phyloP scores from a whole-genome alignment of 2,797 vertebrate species.

The Salmo trutta region DNA sequence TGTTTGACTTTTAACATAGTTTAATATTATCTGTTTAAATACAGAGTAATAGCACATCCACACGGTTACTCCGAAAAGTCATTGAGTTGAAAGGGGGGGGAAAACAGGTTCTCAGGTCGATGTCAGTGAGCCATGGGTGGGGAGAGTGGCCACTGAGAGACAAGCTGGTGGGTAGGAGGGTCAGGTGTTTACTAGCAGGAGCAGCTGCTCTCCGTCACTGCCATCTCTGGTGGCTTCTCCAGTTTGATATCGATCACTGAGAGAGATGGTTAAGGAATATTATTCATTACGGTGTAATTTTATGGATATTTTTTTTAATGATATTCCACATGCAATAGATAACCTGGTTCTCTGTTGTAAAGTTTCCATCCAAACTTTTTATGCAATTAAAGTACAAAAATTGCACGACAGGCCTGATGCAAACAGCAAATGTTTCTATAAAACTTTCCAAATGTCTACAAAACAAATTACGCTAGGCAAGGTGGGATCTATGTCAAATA shows the following conservation, averaged over 20 bases:
- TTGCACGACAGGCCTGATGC: too few relatives aligned
- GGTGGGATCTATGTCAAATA: too few relatives aligned
- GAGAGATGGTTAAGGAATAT: slow-evolving; percentile 72
- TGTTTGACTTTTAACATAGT: slow-evolving; percentile 48
- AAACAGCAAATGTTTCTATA: too few relatives aligned
- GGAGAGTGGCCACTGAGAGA: slow-evolving; percentile 78
- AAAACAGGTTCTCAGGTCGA: slow-evolving; percentile 72
- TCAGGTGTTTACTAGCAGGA: slow-evolving; percentile 83
- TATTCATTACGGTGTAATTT: slow-evolving; percentile 5
- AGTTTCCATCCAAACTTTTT: too few relatives aligned
- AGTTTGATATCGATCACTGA: slow-evolving; percentile 92
- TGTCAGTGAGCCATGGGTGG: slow-evolving; percentile 74
- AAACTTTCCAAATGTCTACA: too few relatives aligned
- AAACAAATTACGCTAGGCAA: too few relatives aligned
- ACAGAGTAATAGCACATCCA: slow-evolving; percentile 84
- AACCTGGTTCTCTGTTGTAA: too few relatives aligned
- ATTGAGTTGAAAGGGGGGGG: slow-evolving; percentile 75
- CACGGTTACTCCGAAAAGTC: slow-evolving; percentile 82
- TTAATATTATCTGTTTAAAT: slow-evolving; percentile 68
- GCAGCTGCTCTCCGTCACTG: slow-evolving; percentile 90
- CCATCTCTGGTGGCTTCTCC: slow-evolving; percentile 88
- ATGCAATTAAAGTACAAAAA: too few relatives aligned
- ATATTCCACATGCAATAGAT: too few relatives aligned
- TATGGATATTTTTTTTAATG: not conserved
- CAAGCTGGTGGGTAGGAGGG: slow-evolving; percentile 71